Percentiles rank a stretch among this genome's conserved stretches.
Evolutionary conservation across 1,140 invertebrate genomes (phyloP).

Genomic region (Tribolium madens): DNA sequence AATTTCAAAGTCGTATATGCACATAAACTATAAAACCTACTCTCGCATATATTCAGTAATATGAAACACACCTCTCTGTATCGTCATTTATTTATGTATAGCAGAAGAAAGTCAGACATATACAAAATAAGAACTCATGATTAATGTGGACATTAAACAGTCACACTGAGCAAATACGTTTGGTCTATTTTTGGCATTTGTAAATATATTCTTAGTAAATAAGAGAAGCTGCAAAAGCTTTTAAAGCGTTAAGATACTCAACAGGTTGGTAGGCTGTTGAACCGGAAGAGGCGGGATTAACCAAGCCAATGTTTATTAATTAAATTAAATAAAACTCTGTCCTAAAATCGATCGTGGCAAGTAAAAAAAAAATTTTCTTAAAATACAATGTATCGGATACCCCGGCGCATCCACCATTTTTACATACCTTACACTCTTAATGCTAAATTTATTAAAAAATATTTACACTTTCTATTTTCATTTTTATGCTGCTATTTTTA

Average conservation of each 20-base stretch:
- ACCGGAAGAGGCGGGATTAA: conserved; percentile 5
- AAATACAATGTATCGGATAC: too few species aligned
- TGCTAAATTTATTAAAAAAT: too few species aligned
- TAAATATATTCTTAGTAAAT: not conserved
- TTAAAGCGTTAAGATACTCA: conserved; percentile 14
- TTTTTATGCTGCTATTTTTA: not conserved
- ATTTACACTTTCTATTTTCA: not conserved
- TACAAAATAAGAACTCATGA: conserved; percentile 10
- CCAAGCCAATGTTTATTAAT: conserved; percentile 8
- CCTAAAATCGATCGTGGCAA: not conserved
- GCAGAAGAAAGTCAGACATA: not conserved
- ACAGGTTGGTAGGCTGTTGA: conserved; percentile 8
- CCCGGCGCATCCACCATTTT: conserved; percentile 23
- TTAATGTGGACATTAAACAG: conserved; percentile 4
- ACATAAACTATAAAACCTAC: conserved; percentile 43
- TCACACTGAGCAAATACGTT: not conserved
- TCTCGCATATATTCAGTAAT: conserved; percentile 24
- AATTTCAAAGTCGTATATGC: conserved; percentile 31
- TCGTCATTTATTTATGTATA: conserved; percentile 30
- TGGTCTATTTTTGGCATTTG: not conserved
- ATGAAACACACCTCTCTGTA: conserved; percentile 21
- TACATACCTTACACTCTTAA: too few species aligned
- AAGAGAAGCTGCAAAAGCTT: not conserved
- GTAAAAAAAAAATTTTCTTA: too few species aligned
- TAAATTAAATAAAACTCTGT: not conserved